Conservation (phyloP, 92 coral and sea anemone genomes). For the Palythoa grandis region DNA sequence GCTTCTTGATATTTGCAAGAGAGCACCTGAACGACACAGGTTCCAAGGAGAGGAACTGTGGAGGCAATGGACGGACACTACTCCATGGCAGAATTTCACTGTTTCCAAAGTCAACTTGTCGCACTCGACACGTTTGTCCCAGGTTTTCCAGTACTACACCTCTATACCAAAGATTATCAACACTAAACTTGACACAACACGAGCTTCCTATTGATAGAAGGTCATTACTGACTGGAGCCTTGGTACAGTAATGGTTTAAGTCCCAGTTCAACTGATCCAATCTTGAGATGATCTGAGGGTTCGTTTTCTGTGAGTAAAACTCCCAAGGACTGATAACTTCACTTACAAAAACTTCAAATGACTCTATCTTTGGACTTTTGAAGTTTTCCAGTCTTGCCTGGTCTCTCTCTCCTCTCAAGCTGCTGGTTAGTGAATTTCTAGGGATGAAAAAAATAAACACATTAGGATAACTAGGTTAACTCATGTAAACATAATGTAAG, state of each 20-base stretch:
- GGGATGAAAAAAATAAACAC: neutral
- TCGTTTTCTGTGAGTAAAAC: slow-evolving; percentile 70
- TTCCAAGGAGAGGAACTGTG: slow-evolving; percentile 37
- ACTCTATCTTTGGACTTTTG: slow-evolving; percentile 1
- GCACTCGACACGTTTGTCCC: slow-evolving; percentile 43
- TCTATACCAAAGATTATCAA: slow-evolving; percentile 68
- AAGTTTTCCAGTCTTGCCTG: neutral
- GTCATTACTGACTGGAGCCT: slow-evolving; percentile 27
- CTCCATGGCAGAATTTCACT: slow-evolving; percentile 50
- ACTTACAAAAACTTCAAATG: slow-evolving; percentile 72
- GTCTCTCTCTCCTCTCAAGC: neutral
- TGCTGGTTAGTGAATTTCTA: neutral
- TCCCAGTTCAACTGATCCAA: slow-evolving; percentile 57
- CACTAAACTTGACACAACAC: slow-evolving; percentile 63
- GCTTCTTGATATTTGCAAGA: slow-evolving; percentile 57
- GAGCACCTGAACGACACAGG: slow-evolving; percentile 44
- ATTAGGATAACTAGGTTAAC: neutral
- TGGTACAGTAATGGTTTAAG: slow-evolving; percentile 53
- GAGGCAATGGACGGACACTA: slow-evolving; percentile 54
- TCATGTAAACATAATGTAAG: neutral
- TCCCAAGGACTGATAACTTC: slow-evolving; percentile 72
- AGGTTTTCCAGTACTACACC: slow-evolving; percentile 37
- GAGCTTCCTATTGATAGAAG: slow-evolving; percentile 32
- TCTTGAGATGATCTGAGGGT: slow-evolving; percentile 51
- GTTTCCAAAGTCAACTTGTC: slow-evolving; percentile 67